These are phyloP conservation scores for Galeruca laticollis DNA, from an alignment of 2,888 invertebrate genomes.

Conservation along the genomic window DNA sequence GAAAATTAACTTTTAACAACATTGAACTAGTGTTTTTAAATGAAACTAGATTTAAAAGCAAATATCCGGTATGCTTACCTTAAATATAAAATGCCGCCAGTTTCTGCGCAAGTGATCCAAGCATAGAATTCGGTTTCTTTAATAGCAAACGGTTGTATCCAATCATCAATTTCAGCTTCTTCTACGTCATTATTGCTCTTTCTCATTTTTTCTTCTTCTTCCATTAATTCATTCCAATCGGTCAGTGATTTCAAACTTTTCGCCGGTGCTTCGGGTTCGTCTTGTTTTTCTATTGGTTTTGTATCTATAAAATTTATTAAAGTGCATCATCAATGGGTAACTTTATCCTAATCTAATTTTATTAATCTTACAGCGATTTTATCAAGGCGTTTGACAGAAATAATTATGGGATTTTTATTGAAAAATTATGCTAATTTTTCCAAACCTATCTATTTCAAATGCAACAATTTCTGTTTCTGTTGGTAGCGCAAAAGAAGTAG, in stretches of 20 bases:
- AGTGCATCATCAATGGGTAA: no score
- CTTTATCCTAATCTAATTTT: no score
- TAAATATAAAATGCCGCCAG: conserved; percentile 66
- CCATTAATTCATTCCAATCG: conserved; percentile 38
- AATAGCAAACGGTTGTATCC: conserved; percentile 73
- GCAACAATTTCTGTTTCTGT: no score
- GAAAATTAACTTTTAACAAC: no score
- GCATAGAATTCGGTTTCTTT: conserved; percentile 70
- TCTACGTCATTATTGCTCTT: neutral
- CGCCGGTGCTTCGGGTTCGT: neutral
- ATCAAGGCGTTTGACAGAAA: no score
- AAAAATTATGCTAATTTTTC: no score
- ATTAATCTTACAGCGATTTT: no score
- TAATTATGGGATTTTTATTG: no score
- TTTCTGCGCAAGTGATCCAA: conserved; percentile 74
- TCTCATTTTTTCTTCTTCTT: conserved; percentile 33
- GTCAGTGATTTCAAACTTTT: neutral
- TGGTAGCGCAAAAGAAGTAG: no score
- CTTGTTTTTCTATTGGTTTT: neutral
- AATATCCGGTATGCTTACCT: conserved; percentile 11
- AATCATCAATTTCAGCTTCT: conserved; percentile 65
- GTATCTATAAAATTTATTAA: neutral
- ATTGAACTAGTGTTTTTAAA: no score
- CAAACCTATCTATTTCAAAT: no score
- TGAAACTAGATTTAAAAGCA: no score